Base-by-base conservation (phyloP, 2,113 vertebrate genomes). In the Zosterops lateralis region DNA sequence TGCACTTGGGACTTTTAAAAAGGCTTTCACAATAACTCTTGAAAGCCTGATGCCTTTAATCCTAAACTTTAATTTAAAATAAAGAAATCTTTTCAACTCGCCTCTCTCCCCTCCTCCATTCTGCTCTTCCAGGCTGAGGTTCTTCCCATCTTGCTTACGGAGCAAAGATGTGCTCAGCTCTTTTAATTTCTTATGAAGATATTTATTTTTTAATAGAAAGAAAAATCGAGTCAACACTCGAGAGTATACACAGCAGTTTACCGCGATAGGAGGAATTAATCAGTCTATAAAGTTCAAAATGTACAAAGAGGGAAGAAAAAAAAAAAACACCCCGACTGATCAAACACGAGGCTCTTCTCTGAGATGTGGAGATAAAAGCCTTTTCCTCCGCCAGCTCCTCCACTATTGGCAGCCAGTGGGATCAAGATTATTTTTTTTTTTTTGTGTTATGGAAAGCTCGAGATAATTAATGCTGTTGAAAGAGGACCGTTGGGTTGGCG, bases 391-490 rank as follows among this genome's bases (percentile, higher is more conserved):
- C 51, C 26, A 93, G 96, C 91, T 97, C 92, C 95, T 97, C 97
- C 87, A 82, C 97, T 97, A 97, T 97, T 97, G 98, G 97, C 98
- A 98, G 96, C 97, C 97, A 73, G 96, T 95, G 91, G 97, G 98
- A 98, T 98, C 97, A 97, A 97, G 97, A 97, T 94, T 94, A 3
- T 96, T 89, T 60, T 29, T 31, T 53, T 47, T 26, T 70, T 56
- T 31, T 64, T 22, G 64, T 98, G 97, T 98, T 98, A 96, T 97
- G 97, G 97, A 98, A 98, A 98, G 97, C 97, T 97, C 92, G 84
- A 98, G 98, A 98, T 98, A 98, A 98, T 98, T 98, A 98, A 98
- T 97, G 97, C 96, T 96, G 98, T 97, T 98, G 98, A 98, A 98
- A 98, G 98, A 97, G 97, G 97, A 95, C 95, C 92, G 96, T 95